Evolutionary conservation across 2,113 vertebrate genomes (phyloP).

Genomic region (Elanus axillaris): DNA sequence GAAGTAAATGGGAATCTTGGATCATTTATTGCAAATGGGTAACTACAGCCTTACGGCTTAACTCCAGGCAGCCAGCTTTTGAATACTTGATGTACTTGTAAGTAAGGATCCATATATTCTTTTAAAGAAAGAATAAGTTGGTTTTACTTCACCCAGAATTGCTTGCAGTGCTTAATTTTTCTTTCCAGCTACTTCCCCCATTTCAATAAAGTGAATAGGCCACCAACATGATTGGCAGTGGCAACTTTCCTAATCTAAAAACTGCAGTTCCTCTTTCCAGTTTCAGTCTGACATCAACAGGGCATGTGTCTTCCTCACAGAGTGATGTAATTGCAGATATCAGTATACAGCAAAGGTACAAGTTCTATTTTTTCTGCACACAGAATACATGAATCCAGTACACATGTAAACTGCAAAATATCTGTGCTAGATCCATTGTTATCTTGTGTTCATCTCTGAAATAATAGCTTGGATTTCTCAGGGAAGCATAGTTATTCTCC

Average conservation of each 20-base stretch:
- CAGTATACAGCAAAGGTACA: background rate
- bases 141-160: background rate
- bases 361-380: background rate
- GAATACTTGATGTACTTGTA: background rate
- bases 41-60: background rate
- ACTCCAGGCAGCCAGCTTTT: background rate
- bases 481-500: background rate
- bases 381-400: background rate
- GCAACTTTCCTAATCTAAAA: slow-evolving; percentile 30
- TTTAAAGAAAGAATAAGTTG: background rate
- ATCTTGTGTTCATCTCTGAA: background rate
- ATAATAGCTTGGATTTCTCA: background rate
- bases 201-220: background rate
- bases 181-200: slow-evolving; percentile 15
- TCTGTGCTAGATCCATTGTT: background rate
- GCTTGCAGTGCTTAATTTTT: background rate
- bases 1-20: background rate
- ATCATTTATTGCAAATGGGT: background rate
- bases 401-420: background rate
- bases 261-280: slow-evolving; percentile 36
- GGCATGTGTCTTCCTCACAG: slow-evolving; percentile 33
- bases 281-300: slow-evolving; percentile 40
- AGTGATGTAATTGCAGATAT: background rate
- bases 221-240: background rate
- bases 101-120: background rate